Percentiles rank a stretch among this genome's conserved stretches.
Evolutionary conservation across 2,797 vertebrate genomes (phyloP).

Genomic region (Chlorospingus flavigularis): DNA sequence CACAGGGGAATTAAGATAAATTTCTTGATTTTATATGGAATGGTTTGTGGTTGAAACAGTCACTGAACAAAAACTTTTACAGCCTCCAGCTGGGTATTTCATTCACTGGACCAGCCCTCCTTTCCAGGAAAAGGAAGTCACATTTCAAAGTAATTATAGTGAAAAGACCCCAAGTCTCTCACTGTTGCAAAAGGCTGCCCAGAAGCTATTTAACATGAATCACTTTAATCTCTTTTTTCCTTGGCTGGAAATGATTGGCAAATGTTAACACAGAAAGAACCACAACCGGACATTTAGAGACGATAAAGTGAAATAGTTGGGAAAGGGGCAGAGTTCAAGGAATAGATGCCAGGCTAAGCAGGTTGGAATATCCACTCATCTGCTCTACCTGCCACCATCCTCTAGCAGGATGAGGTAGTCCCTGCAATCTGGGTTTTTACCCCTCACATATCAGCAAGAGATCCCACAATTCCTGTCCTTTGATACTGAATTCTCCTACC

Average conservation of each 20-base stretch:
- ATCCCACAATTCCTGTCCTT: not conserved
- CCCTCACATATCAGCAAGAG: not conserved
- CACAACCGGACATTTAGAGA: not conserved
- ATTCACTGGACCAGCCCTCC: conserved; percentile 9
- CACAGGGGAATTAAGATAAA: not conserved
- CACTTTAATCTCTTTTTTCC: not conserved
- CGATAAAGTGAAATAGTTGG: not conserved
- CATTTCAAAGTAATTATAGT: conserved; percentile 56
- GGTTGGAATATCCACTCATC: not conserved
- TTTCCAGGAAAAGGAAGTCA: conserved; percentile 68
- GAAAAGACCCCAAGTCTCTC: conserved; percentile 22
- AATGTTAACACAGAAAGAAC: not conserved
- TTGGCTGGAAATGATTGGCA: not conserved
- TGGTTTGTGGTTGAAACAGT: not conserved
- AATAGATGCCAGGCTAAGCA: not conserved
- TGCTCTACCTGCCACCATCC: not conserved
- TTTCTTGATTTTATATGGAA: not conserved
- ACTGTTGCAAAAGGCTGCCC: conserved; percentile 11
- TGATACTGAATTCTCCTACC: not conserved
- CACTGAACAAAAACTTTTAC: conserved; percentile 27
- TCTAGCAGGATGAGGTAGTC: not conserved
- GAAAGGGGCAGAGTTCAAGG: not conserved
- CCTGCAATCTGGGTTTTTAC: not conserved
- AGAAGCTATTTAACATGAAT: conserved; percentile 28
- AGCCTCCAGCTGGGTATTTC: conserved; percentile 48